Base-by-base conservation (phyloP, 2,113 vertebrate genomes). In the Hippolais icterina region DNA sequence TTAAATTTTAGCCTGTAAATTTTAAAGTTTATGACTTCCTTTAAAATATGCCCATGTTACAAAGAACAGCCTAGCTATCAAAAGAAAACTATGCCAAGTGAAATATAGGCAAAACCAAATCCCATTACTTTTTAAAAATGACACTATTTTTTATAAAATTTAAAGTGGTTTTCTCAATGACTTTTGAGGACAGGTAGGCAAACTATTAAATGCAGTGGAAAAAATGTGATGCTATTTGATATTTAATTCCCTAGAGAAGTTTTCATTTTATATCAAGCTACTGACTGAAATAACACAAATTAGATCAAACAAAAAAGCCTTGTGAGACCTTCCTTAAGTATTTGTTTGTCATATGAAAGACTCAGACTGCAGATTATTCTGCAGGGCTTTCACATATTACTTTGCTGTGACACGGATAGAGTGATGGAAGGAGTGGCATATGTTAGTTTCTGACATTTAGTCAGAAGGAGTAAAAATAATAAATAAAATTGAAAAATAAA, bases 231-330 rank as follows among this genome's bases (percentile, higher is more conserved):
- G 20, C n/a, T 93, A 60, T 75, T 83, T 88, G 75, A 50, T 90
- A 66, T 77, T 86, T 86, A 80, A 70, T 77, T 94, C 85, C 60
- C 37, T 93, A 54, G 33, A 81, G 92, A 90, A 7, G 37, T 49
- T 92, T 96, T 92, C 18, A 29, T 90, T 93, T 94, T 83, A 44
- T 80, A 29, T 90, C 77, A 63, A 86, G 35, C 56, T 72, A 29
- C 37, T 65, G 53, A 83, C 28, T 83, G 47, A 93, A 94, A 68
- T 71, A 92, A 81, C 42, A 77, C 59, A 88, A 60, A 85, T 77
- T 50, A 88, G 52, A 75, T 83, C 15, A 86, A 80, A 63, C 23
- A 53, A 64, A 64, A 89, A 88, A 90, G 20, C 88, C 52, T 81
- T 68, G 47, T 44, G 64, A 96, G 68, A 56, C 71, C 63, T 75